Base-by-base conservation (phyloP, 2,113 vertebrate genomes). In the Nycticryphes semicollaris region DNA sequence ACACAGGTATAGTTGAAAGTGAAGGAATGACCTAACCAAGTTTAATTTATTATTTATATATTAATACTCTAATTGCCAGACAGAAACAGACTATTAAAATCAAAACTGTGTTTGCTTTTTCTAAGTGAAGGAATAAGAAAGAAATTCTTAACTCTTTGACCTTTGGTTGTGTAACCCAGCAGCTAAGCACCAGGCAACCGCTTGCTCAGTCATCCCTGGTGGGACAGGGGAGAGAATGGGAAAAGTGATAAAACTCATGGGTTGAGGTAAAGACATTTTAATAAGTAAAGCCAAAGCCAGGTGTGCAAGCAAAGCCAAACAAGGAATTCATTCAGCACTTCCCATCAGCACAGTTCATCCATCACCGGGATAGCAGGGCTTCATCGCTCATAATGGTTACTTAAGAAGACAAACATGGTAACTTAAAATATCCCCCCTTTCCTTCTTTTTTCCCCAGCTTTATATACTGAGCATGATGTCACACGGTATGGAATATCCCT, bases 1-100 rank as follows among this genome's bases (percentile, higher is more conserved):
- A 93, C 99, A 99, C 98, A 99, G 99, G 99, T 99, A 98, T 23
- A 45, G 62, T 35, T 80, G 56, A 22, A 80, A 41, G 35, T 37
- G 68, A 51, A 75, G 16, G 7, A 8, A 13, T 12, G 12, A 21
- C 37, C 20, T 69, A 28, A 12, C 17, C 47, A 37, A 43, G 14
- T 43, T 14, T 13, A 28, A 39, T 84, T 69, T 66, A 31, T 68
- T 76, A 6, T 50, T 47, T 70, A 2, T 35, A 10, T 25, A 18
- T 43, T 59, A 53, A 30, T 82, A 43, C 12, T 87, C 30, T 53
- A 19, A 75, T 28, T 81, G 9, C 4, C 8, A 83, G 57, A 73
- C 7, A 79, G 57, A 72, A 91, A 25, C 19, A 62, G 73, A 89
- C 63, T 69, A 69, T 7, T 66, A 22, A 51, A 84, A 67, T 63